These are phyloP conservation scores for Alligator sinensis DNA, from an alignment of 2,113 vertebrate species.

Conservation along the genomic window DNA sequence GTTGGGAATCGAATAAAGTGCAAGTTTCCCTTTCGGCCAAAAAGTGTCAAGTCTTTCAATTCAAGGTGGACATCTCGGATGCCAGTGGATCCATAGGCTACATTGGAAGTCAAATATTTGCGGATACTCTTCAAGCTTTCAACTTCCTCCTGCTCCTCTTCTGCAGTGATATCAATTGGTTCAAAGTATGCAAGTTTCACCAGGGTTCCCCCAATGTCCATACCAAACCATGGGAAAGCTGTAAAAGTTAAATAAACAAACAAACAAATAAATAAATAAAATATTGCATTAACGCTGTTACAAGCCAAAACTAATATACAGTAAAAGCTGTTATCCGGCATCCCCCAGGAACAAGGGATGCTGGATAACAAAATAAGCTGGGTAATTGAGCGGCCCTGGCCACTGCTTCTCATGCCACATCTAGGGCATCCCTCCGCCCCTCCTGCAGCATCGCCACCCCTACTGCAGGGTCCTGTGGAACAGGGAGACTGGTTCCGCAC, in stretches of 20 bases:
- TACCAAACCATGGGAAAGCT: slow-evolving; percentile 89
- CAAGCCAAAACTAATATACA: too few species aligned
- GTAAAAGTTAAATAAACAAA: neutral
- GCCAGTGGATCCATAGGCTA: slow-evolving; percentile 87
- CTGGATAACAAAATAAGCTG: too few species aligned
- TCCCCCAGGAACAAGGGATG: too few species aligned
- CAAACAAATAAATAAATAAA: neutral
- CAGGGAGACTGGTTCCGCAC: too few species aligned
- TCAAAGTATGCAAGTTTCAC: slow-evolving; percentile 87
- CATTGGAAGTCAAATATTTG: slow-evolving; percentile 85
- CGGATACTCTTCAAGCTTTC: slow-evolving; percentile 88
- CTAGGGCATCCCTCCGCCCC: too few species aligned
- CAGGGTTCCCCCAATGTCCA: slow-evolving; percentile 86
- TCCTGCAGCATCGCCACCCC: too few species aligned
- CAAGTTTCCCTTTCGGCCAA: slow-evolving; percentile 84
- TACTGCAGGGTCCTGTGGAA: too few species aligned
- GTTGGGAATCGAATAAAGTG: slow-evolving; percentile 89
- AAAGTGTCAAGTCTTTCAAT: slow-evolving; percentile 83
- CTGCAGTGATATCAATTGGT: slow-evolving; percentile 86
- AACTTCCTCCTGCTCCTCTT: slow-evolving; percentile 88
- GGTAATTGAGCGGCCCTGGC: too few species aligned
- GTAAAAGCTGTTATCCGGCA: too few species aligned
- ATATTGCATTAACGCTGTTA: neutral
- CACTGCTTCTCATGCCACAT: too few species aligned
- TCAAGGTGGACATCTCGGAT: slow-evolving; percentile 86